Base-by-base conservation (phyloP, 2,797 vertebrate genomes). In the Alfaro cultratus region DNA sequence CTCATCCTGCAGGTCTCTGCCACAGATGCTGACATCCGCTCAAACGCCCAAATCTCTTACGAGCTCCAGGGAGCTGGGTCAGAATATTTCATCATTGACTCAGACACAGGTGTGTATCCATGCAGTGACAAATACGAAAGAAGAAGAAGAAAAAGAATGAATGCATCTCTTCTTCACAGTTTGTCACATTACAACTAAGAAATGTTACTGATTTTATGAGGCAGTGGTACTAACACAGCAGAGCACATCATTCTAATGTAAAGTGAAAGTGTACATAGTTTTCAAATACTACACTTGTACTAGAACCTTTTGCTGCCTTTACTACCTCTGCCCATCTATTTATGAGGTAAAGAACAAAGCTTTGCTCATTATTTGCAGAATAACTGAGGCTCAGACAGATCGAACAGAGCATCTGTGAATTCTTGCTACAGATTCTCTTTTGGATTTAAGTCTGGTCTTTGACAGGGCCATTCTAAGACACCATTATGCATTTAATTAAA, bases 11-110 rank as follows among this genome's bases (percentile, higher is more conserved):
- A 99, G 91, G 96, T 98, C 26, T 97, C 96, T 10, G 98, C 98
- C 55, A 95, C 95, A 11, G 99, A 99, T 15, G 96, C 96, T 46
- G 99, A 99, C 92, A 98, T 99, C 86, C 98, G 97, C 89, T 98
- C 98, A 87, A 99, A 99, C 0, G 98, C 97, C 62, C 97, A 98
- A 90, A 97, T 99, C 85, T 96, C 96, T 80, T 99, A 97, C 4
- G 96, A 97, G 1, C 94, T 99, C 76, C 95, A 96, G 79, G 98
- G 98, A 91, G 81, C 91, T 13, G 97, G 97, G 84, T 96, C 97
- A 16, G 96, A 99, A 91, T 96, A 96, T 83, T 99, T 99, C 93
- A 94, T 86, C 89, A 96, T 99, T 9, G 95, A 96, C 94, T 92
- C 97, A 62, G 97, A 97, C 76, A 98, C 98, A 96, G 99, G 99